These are phyloP conservation scores for Papilio polytes DNA, from an alignment of 1,140 invertebrate genomes.

Conservation along the genomic window DNA sequence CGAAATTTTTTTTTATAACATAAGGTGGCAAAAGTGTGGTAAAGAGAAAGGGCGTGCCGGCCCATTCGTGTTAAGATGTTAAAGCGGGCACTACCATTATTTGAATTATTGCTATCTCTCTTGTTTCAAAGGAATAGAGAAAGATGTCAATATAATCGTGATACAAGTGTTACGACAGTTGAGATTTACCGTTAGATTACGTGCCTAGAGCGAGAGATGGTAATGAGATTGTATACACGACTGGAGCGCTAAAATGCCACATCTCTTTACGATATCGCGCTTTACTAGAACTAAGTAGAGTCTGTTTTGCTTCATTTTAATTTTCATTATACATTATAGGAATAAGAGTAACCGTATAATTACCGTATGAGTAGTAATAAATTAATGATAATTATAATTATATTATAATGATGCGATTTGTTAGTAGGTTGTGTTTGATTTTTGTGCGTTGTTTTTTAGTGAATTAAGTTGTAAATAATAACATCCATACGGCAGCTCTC, in stretches of 20 bases:
- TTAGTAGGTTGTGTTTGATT: too few relatives aligned
- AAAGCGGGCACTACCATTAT: too few relatives aligned
- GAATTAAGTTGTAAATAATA: background rate
- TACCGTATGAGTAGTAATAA: too few relatives aligned
- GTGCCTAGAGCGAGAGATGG: background rate
- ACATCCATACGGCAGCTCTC: background rate
- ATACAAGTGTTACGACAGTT: background rate
- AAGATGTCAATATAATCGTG: background rate
- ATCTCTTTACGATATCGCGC: background rate
- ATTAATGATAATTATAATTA: too few relatives aligned
- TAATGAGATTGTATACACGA: background rate
- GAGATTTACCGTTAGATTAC: background rate
- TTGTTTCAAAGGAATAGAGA: background rate
- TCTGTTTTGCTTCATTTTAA: background rate
- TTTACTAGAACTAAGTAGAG: background rate
- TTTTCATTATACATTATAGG: background rate
- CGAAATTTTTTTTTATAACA: too few relatives aligned
- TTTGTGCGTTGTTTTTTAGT: background rate
- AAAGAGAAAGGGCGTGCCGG: too few relatives aligned
- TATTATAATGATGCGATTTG: too few relatives aligned
- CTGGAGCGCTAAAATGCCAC: background rate
- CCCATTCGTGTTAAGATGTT: too few relatives aligned
- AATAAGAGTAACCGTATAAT: too few relatives aligned
- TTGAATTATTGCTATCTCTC: background rate
- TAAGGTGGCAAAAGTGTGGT: too few relatives aligned